Base-by-base conservation (phyloP, 2,113 vertebrate genomes). In the Pluvianellus socialis region DNA sequence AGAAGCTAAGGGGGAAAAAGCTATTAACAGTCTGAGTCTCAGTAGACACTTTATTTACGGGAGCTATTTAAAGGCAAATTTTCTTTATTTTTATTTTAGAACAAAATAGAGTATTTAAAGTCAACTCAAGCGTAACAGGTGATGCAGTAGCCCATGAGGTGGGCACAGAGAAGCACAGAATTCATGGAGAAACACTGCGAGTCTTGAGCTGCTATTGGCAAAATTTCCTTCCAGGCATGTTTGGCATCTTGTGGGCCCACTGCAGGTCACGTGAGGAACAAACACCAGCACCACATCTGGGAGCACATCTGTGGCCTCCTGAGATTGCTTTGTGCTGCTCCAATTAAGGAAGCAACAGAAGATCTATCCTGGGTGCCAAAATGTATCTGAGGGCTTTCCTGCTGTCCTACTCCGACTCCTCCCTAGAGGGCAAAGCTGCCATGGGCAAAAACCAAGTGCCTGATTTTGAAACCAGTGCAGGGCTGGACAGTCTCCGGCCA, bases 51-150 rank as follows among this genome's bases (percentile, higher is more conserved):
- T 91, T 71, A 96, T 82, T 80, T 94, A 94, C 4, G 4, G 53
- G 44, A 89, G 67, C 44, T 84, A 82, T 80, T 94, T 80, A 95
- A 93, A 96, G 56, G 56, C n/a, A 87, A 63, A 94, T 80, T 89
- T 73, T 44, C 72, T 88, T 65, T 50, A 52, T 61, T 95, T 91
- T 93, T 55, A 87, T 88, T 90, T 88, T 44, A 42, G 38, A 88
- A 72, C 33, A 71, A 93, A 88, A 22, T 4, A 47, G 42, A 33
- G 12, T 23, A 59, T 96, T 92, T 38, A 14, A 92, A 95, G 45
- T 77, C 83, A 90, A 11, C 38, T 63, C 12, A 73, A 68, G 66
- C 50, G 61, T 65, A 66, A 38, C 24, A 84, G 28, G 75, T 90
- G 92, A 79, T 38, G 44, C 6, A 88, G 42, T 1, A 93, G 45